Base-by-base conservation (phyloP, 2,113 vertebrate species). In the Tichodroma muraria region DNA sequence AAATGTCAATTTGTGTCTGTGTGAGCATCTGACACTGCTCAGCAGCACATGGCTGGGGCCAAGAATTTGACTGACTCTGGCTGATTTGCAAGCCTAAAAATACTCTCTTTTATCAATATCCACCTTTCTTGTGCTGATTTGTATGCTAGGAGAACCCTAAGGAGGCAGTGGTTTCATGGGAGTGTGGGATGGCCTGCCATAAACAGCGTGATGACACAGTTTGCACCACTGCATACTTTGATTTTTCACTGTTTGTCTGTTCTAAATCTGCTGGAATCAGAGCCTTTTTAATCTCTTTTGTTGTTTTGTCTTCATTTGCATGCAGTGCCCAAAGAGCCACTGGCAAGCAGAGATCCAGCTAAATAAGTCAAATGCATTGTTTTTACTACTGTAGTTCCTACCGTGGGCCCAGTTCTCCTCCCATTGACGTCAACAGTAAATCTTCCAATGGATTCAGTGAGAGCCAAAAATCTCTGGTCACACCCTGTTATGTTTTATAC, bases 81-180 rank as follows among this genome's bases (percentile, higher is more conserved):
- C 84, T 90, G 91, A 97, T 97, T 70, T 94, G 92, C 50, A 92
- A 80, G 59, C 68, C 95, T 97, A 97, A 98, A 97, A 96, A 96
- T 97, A 97, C 76, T 96, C 88, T 96, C 88, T 87, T 97, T 97
- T 97, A 97, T 97, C 97, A 95, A 94, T 97, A 95, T 88, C 83
- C 90, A 73, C 96, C 94, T 95, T 96, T 85, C 82, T 79, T 69
- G 69, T 92, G 78, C 49, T 94, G 97, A 92, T 96, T 93, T 94
- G 66, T 89, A 59, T 94, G 69, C 80, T 95, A 89, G 80, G 52
- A 97, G 94, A 96, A 81, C 83, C 79, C 93, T 95, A 61, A 87
- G 72, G 69, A 84, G 84, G 60, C 40, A 0, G 44, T 79, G 77
- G 60, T 69, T 96, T 89, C 52, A 49, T 30, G 49, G 56, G 83